These are phyloP conservation scores for Ectropis grisescens DNA, from an alignment of 1,140 invertebrate genomes.

Conservation along the genomic window DNA sequence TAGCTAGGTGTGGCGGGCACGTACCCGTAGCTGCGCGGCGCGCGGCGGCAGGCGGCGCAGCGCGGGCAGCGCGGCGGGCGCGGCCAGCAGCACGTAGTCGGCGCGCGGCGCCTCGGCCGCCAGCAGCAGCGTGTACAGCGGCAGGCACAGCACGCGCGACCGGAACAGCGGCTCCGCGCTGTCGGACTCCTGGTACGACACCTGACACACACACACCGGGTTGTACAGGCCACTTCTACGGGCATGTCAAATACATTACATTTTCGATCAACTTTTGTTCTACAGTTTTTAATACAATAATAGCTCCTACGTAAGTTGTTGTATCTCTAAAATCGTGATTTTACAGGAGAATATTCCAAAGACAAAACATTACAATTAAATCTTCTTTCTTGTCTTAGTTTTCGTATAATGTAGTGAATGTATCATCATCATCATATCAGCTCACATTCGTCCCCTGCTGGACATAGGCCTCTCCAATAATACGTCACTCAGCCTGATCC, in stretches of 20 bases:
- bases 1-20: neutral
- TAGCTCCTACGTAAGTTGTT: too few relatives aligned
- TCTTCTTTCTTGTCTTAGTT: too few relatives aligned
- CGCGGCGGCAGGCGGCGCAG: constrained; percentile 39
- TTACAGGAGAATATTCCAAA: too few relatives aligned
- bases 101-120: constrained; percentile 79
- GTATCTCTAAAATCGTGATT: too few relatives aligned
- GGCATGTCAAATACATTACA: neutral
- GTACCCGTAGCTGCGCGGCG: constrained; percentile 23
- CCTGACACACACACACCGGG: constrained; percentile 12
- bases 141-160: constrained; percentile 85
- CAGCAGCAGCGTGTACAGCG: constrained; percentile 83
- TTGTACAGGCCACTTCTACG: neutral
- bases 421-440: too few relatives aligned
- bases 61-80: constrained; percentile 72
- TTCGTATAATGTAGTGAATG: too few relatives aligned
- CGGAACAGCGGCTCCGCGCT: constrained; percentile 21
- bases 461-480: too few relatives aligned
- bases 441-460: too few relatives aligned
- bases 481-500: too few relatives aligned
- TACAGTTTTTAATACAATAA: too few relatives aligned
- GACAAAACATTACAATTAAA: too few relatives aligned
- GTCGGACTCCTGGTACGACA: constrained; percentile 38
- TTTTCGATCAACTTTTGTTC: neutral
- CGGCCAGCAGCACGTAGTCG: constrained; percentile 82